Base-by-base conservation (phyloP, 2,888 invertebrate genomes). In the Operophtera brumata region DNA sequence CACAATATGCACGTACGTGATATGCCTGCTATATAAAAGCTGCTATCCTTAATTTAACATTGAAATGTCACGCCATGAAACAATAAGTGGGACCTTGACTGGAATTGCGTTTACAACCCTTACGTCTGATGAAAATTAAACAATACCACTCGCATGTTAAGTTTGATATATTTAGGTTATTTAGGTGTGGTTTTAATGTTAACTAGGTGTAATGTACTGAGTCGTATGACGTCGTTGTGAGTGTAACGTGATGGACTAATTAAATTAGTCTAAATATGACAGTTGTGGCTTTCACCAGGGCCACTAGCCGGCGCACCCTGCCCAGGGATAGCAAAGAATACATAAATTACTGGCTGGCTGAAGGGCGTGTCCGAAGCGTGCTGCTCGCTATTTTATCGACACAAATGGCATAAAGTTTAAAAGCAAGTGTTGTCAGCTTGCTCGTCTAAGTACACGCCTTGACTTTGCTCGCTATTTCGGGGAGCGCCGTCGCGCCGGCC, bases 381-480 rank as follows among this genome's bases (percentile, higher is more conserved):
- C 44, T 52, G 55, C 41, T 47, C 25, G 44, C 52, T 55, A 58
- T 60, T 59, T 50, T 45, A 52, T 53, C 46, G 47, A 14, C 45
- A 54, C 52, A 51, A 52, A 52, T 28, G 47, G 36, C 30, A 50
- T 53, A 46, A 57, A 62, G 66, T 67, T 70, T 71, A 69, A n/a
- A 69, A 68, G 61, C 58, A 61, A 54, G 66, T 59, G 69, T 71
- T 65, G 67, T 67, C 70, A 67, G 65, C 69, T 65, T 62, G 68
- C 69, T 67, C 66, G 65, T 64, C 67, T 70, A 74, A 75, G 71
- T 70, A 77, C 82, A 81, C 86, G 84, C 88, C 89, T 86, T 87
- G 87, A 86, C 88, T 87, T 89, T 86, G 84, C 81, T 77, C 82
- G 87, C 87, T 88, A 88, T 88, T 84, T 88, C 77, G 77, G 78